Conservation (phyloP, 1,140 invertebrate genomes). For the Drosophila ananassae region DNA sequence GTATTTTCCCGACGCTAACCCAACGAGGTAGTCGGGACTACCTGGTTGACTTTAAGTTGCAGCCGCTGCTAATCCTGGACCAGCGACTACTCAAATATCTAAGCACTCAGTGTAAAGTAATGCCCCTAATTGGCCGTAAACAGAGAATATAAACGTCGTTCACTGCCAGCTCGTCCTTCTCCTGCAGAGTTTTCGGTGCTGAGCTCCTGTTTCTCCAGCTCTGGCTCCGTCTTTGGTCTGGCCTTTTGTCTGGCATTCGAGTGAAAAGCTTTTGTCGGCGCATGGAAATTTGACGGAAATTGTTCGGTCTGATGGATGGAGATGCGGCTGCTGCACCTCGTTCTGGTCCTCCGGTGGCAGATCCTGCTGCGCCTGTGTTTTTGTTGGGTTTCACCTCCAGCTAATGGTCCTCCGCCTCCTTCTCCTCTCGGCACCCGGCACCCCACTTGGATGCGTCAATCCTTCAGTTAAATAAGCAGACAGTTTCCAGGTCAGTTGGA, state of each 20-base stretch:
- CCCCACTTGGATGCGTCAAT: conserved; percentile 27
- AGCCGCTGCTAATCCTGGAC: not conserved
- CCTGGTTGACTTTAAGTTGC: not conserved
- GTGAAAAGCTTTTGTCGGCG: conserved; percentile 80
- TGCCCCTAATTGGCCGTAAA: conserved; percentile 39
- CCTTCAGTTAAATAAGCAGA: conserved; percentile 68
- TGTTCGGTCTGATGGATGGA: conserved; percentile 78
- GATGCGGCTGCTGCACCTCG: conserved; percentile 7
- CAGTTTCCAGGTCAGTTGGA: conserved; percentile 62
- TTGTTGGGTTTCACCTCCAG: conserved; percentile 44
- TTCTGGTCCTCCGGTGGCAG: conserved; percentile 5
- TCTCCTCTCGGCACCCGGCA: not conserved
- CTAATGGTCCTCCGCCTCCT: conserved; percentile 50
- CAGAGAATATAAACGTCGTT: conserved; percentile 27
- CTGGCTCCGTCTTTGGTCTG: conserved; percentile 50
- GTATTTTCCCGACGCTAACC: not conserved
- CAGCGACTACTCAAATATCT: not conserved
- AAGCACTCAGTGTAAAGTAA: conserved; percentile 3
- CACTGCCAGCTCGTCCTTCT: not conserved
- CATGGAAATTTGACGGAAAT: conserved; percentile 82
- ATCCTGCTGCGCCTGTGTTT: conserved; percentile 1
- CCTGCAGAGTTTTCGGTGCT: conserved; percentile 3
- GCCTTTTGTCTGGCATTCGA: conserved; percentile 76
- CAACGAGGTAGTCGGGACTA: not conserved
- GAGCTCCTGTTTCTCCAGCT: conserved; percentile 31